Base-by-base conservation (phyloP, 2,888 invertebrate genomes). In the Cybosia mesomella region DNA sequence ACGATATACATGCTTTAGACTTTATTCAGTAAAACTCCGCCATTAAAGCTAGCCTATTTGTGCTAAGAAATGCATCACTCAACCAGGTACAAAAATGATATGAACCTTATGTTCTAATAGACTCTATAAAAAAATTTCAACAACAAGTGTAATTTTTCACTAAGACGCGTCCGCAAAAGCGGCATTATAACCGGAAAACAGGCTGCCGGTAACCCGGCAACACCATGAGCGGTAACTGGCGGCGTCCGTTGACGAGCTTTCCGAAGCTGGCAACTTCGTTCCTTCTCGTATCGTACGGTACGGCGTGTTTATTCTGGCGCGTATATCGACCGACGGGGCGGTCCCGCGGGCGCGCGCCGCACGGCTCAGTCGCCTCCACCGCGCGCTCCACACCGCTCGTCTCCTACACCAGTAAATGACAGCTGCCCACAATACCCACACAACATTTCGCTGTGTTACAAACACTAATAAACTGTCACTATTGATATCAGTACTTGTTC, bases 221-320 rank as follows among this genome's bases (percentile, higher is more conserved):
- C 87, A 89, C 86, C 70, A 80, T 49, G 63, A 54, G 34, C 22
- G 54, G 54, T 54, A 72, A 70, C 70, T 67, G 70, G 74, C 68
- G 70, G 75, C 69, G 70, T 58, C 62, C 54, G 32, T 69, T 54
- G 43, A 43, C 61, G 61, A 55, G 62, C 39, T 49, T 63, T 22
- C 53, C 53, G 81, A 79, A 74, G 84, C 86, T 90, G 91, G 92
- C 89, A 92, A 91, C 89, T 89, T 84, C 81, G 86, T 83, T 81
- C 85, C 85, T 87, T 85, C 87, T 84, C 85, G 78, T 81, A 81
- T 88, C 83, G 92, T 92, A 92, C 92, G 91, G 92, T 92, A 92
- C 92, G 91, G 90, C 86, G 90, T 94, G 94, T 94, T 95, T 94
- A 92, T 94, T 93, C 94, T 93, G 91, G 89, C 92, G 89, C 92